These are phyloP conservation scores for Aphelocoma coerulescens DNA, from an alignment of 2,113 vertebrate genomes.

Conservation along the genomic window DNA sequence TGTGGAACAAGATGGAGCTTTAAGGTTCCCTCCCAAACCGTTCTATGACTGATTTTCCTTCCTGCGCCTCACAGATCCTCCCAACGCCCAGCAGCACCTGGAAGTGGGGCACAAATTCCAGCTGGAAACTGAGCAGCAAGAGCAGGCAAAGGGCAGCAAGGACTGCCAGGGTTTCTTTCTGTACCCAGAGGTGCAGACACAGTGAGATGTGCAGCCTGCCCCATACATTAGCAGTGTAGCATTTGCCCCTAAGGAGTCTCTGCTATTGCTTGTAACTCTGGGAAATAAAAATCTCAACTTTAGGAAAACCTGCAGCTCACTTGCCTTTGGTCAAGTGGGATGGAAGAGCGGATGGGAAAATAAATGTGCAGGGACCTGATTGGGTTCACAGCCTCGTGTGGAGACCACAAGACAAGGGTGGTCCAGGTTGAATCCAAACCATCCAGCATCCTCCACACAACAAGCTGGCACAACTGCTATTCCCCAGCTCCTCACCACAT, in stretches of 20 bases:
- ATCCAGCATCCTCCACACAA: background rate
- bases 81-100: slow-evolving; percentile 52
- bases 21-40: background rate
- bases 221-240: accelerated
- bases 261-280: background rate
- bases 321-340: background rate
- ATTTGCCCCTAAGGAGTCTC: background rate
- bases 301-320: background rate
- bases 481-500: background rate
- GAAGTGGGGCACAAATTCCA: background rate
- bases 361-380: background rate
- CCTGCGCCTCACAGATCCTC: slow-evolving; percentile 19
- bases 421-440: background rate
- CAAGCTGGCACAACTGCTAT: background rate
- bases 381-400: background rate
- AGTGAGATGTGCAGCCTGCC: background rate
- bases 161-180: background rate
- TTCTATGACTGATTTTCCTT: background rate
- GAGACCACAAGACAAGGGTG: background rate
- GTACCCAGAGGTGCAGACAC: background rate
- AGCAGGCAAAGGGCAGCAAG: background rate
- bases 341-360: background rate
- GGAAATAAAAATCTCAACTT: background rate
- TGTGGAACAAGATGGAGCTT: background rate
- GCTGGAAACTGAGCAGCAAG: background rate